Conservation (phyloP, 2,888 invertebrate species). For the Drosophila macrospina region DNA sequence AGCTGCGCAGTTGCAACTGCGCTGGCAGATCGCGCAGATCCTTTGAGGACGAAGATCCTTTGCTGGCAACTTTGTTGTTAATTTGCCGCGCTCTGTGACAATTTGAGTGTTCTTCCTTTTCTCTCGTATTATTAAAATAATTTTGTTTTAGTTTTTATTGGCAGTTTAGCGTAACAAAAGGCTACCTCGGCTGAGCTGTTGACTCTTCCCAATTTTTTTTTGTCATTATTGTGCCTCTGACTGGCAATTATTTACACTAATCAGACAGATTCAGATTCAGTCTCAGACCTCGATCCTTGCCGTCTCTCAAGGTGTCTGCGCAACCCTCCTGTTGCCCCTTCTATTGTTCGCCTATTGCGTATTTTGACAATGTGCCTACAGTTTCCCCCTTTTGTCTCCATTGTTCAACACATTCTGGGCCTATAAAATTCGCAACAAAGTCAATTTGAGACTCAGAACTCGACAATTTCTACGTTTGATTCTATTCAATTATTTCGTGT, state of each 20-base stretch:
- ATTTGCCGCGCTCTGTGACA: conserved; percentile 76
- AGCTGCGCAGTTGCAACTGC: conserved; percentile 69
- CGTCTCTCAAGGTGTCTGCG: conserved; percentile 31
- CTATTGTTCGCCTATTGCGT: conserved; percentile 65
- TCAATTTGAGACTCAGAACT: conserved; percentile 60
- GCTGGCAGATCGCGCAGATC: conserved; percentile 18
- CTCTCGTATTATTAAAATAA: conserved; percentile 68
- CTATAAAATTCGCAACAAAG: conserved; percentile 82
- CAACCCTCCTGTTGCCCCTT: conserved; percentile 57
- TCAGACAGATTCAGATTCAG: conserved; percentile 62
- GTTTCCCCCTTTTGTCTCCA: conserved; percentile 49
- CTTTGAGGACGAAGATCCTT: conserved; percentile 26
- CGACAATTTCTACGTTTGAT: conserved; percentile 21
- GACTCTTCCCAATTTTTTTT: conserved; percentile 51
- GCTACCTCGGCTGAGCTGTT: conserved; percentile 38
- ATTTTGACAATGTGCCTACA: conserved; percentile 79
- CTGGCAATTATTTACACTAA: conserved; percentile 80
- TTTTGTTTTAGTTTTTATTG: conserved; percentile 80
- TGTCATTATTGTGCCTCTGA: conserved; percentile 54
- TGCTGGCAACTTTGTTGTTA: conserved; percentile 69
- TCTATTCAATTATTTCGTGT: conserved; percentile 61
- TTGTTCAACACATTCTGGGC: conserved; percentile 54
- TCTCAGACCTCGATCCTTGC: conserved; percentile 14
- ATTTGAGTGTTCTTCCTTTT: conserved; percentile 62
- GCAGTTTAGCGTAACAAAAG: conserved; percentile 77